Base-by-base conservation (phyloP, 1,140 invertebrate species). In the Cataglyphis hispanica region DNA sequence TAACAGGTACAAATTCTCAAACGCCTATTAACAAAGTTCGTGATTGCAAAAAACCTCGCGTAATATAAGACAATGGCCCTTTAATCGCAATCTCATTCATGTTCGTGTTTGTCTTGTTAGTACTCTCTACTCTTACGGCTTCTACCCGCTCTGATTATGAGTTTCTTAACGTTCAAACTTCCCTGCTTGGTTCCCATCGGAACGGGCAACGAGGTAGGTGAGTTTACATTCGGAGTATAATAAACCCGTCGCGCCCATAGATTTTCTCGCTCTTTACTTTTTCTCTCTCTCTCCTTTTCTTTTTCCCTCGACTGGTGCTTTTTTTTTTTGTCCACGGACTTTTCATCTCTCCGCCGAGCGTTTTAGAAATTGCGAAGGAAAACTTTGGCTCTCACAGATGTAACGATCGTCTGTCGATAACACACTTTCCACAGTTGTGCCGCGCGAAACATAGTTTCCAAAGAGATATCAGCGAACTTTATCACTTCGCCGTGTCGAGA, bases 81-180 rank as follows among this genome's bases (percentile, higher is more conserved):
- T 63, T 81, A 90, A 90, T 90, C 88, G 70, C 86, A 66, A 87
- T 87, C 76, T 90, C 81, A 87, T 89, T 89, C 76, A 72, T 58
- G 88, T 25, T 61, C 43, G 86, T 85, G 89, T 90, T 90, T 89
- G 50, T 87, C 88, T 89, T 90, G 80, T 63, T 64, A 63, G 58
- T 86, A 61, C 72, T 89, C 72, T 63, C 61, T 86, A 61, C 72
- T 89, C 72, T 63, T 66, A 66, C 69, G 67, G 87, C 72, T 84
- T 84, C 77, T 77, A 63, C 50, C 4, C 58, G 74, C 69, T 85
- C 74, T 85, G 89, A 90, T 90, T 90, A 90, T 90, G 89, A 90
- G 89, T 90, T 90, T 87, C 89, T 89, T 90, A 89, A 89, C 89
- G 86, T 89, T 89, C 86, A 89, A 90, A 90, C 81, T 89, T 90